These are phyloP conservation scores for Chaetops frenatus DNA, from an alignment of 2,113 vertebrate species.

Conservation along the genomic window DNA sequence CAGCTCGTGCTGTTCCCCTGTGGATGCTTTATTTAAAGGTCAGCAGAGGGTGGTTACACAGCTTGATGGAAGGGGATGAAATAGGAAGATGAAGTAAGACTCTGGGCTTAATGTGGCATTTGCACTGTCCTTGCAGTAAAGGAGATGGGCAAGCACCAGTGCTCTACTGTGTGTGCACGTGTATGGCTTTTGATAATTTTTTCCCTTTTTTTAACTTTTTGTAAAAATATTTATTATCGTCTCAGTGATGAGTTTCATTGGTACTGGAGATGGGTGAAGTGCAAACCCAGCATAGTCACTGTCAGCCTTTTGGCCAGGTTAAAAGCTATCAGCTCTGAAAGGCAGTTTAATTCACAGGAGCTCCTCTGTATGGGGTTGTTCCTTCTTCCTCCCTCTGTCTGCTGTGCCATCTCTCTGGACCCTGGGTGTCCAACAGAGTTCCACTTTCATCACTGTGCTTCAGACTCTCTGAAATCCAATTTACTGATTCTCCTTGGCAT, in stretches of 20 bases:
- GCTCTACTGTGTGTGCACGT: neutral
- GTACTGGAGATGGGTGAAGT: neutral
- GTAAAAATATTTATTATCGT: neutral
- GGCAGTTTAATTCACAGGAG: neutral
- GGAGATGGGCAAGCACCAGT: neutral
- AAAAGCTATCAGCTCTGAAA: neutral
- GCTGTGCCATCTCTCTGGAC: neutral
- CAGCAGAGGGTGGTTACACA: neutral
- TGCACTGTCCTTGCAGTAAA: neutral
- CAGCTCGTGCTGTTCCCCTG: neutral
- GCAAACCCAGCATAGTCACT: neutral
- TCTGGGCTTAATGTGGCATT: neutral
- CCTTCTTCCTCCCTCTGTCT: neutral
- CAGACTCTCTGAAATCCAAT: neutral
- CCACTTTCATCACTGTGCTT: neutral
- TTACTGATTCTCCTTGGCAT: neutral
- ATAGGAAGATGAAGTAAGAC: neutral
- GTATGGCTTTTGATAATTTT: neutral
- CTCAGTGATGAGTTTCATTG: neutral
- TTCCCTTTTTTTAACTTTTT: neutral
- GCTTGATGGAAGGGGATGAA: neutral
- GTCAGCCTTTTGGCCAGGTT: neutral
- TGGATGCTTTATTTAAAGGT: neutral
- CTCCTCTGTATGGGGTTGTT: neutral
- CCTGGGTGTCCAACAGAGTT: neutral